Evolutionary conservation across 2,888 invertebrate species (phyloP).

Genomic region (Dryobotodes eremita): DNA sequence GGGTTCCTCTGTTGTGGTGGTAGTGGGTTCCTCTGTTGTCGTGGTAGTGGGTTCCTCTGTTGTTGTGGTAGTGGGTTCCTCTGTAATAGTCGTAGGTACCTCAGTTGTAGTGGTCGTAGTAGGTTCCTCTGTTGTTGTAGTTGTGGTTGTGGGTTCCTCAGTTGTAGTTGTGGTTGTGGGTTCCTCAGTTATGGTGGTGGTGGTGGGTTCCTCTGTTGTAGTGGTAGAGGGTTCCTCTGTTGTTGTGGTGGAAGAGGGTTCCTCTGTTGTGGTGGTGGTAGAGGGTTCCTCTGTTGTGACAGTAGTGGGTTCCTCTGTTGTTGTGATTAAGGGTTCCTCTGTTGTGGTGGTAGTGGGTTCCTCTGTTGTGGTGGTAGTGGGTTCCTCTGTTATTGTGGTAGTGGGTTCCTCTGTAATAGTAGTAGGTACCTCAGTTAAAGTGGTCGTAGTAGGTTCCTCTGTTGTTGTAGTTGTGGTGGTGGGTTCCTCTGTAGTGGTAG

Average conservation of each 20-base stretch:
- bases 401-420: not conserved
- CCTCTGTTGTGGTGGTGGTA: not conserved
- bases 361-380: not conserved
- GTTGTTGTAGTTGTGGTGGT: conserved; percentile 6
- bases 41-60: conserved; percentile 13
- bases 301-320: not conserved
- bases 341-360: not conserved
- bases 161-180: not conserved
- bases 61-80: not conserved
- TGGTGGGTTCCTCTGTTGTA: not conserved
- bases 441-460: conserved; percentile 17
- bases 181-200: not conserved
- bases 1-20: conserved; percentile 6
- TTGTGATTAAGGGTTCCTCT: not conserved
- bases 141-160: not conserved
- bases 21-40: not conserved
- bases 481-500: not conserved
- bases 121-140: not conserved
- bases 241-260: not conserved
- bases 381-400: not conserved
- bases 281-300: conserved; percentile 26
- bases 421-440: not conserved
- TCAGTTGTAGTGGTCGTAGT: not conserved
- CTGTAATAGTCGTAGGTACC: not conserved
- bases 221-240: not conserved